Conservation (phyloP, 2,113 vertebrate species). For the Lathamus discolor region DNA sequence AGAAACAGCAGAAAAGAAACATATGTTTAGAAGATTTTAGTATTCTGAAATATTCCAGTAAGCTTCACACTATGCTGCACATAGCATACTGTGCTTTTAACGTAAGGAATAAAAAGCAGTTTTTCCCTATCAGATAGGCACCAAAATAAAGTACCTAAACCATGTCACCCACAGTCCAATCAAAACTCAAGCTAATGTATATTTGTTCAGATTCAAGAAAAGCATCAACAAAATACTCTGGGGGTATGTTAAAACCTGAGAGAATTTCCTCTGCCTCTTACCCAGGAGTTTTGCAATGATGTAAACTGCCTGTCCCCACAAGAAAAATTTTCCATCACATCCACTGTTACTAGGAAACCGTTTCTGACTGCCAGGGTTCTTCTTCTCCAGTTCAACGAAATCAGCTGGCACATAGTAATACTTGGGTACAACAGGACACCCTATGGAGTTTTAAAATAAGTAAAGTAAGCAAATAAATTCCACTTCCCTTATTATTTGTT, state of each 20-base stretch:
- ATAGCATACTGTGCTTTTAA: background rate
- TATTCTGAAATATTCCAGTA: background rate
- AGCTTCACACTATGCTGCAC: background rate
- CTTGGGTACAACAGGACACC: conserved; percentile 89
- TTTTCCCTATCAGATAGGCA: background rate
- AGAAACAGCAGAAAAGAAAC: background rate
- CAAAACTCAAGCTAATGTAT: background rate
- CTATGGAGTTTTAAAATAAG: conserved; percentile 66
- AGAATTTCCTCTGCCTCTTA: conserved; percentile 60
- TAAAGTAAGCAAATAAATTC: background rate
- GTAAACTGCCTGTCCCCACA: conserved; percentile 94
- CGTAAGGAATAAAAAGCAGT: background rate
- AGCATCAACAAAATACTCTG: background rate
- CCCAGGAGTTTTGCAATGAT: conserved; percentile 92
- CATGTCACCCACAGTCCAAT: background rate
- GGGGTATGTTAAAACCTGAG: background rate
- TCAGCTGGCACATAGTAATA: conserved; percentile 95
- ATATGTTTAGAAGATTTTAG: background rate
- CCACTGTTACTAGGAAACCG: conserved; percentile 94
- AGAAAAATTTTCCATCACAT: conserved; percentile 89
- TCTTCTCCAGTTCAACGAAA: conserved; percentile 93
- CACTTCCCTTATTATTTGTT: background rate
- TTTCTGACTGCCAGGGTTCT: conserved; percentile 89
- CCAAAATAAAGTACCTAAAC: background rate
- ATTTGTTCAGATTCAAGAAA: background rate